Evolutionary conservation across 2,797 vertebrate genomes (phyloP).

Genomic region (Clarias pachynema): DNA sequence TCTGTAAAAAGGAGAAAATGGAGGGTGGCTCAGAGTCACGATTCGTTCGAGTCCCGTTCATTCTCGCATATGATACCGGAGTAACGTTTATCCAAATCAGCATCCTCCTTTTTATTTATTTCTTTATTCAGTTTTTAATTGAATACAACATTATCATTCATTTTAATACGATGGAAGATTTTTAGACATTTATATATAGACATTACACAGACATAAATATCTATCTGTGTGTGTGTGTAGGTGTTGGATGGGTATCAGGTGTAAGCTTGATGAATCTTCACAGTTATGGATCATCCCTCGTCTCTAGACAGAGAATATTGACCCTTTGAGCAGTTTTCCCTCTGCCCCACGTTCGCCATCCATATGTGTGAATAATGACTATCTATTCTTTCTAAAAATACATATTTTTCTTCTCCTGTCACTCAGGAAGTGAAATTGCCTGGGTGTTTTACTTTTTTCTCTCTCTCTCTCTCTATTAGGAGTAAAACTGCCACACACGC

Average conservation of each 20-base stretch:
- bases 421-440: not conserved
- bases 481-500: not conserved
- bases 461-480: not conserved
- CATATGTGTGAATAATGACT: conserved; percentile 30
- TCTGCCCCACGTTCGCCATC: conserved; percentile 11
- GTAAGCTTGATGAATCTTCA: conserved; percentile 35
- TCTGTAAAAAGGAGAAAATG: conserved; percentile 9
- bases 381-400: conserved; percentile 10
- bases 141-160: not conserved
- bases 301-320: conserved; percentile 1
- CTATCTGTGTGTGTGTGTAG: not conserved
- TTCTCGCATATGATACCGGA: not conserved
- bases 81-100: not conserved
- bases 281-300: conserved; percentile 50
- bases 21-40: not conserved
- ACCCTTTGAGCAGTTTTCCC: not conserved
- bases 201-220: no score
- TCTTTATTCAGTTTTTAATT: not conserved
- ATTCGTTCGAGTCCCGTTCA: not conserved
- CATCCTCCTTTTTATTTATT: not conserved
- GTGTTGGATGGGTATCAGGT: conserved; percentile 11
- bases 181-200: not conserved
- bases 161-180: not conserved
- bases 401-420: not conserved
- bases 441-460: not conserved